phyloP scores from a whole-genome alignment of 1,140 invertebrate species.

The Aphidius gifuensis region DNA sequence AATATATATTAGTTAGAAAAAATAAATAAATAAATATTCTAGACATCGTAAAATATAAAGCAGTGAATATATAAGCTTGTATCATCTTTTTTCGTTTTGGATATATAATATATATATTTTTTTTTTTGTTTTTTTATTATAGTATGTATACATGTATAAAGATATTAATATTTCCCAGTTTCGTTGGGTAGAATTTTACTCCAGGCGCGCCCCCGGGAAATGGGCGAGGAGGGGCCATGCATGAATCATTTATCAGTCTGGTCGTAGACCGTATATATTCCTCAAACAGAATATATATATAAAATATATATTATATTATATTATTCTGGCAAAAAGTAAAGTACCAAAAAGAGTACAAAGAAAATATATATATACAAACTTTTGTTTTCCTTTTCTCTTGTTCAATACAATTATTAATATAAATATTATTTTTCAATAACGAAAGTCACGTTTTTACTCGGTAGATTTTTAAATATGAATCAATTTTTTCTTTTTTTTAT shows the following conservation, averaged over 20 bases:
- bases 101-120: no score
- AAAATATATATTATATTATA: conserved; percentile 10
- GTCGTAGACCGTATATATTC: conserved; percentile 17
- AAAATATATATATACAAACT: no score
- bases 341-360: no score
- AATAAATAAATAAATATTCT: neutral
- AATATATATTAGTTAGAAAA: neutral
- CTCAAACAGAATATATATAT: conserved; percentile 8
- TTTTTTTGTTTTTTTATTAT: neutral
- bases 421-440: no score
- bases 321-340: neutral
- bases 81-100: no score
- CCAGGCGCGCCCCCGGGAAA: conserved; percentile 15
- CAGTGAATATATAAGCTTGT: no score
- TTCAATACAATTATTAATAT: no score
- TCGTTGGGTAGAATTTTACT: conserved; percentile 22
- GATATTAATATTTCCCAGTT: conserved; percentile 22
- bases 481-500: neutral
- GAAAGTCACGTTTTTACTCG: no score
- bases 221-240: conserved; percentile 15
- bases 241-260: conserved; percentile 31
- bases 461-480: no score
- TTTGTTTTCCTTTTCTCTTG: no score
- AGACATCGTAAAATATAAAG: neutral
- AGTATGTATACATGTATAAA: conserved; percentile 16